A percentile compares a stretch with the other conserved stretches of the same genome.
Evolutionary conservation across 2,888 invertebrate genomes (phyloP).

Genomic region (Onthophagus sagittarius): DNA sequence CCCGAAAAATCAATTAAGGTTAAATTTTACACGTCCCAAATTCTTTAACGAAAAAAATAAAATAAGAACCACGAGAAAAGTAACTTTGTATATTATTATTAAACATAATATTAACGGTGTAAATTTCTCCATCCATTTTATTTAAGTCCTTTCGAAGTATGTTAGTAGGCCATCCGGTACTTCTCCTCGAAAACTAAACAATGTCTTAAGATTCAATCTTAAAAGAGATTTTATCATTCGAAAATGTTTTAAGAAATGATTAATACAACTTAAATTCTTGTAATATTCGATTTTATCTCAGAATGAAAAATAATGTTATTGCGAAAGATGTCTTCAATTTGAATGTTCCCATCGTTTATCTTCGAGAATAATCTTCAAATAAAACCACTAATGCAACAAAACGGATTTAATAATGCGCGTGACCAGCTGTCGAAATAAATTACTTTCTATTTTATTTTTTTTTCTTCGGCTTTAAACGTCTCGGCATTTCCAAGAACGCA

Average conservation of each 20-base stretch:
- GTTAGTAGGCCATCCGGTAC: not conserved
- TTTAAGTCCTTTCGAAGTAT: not conserved
- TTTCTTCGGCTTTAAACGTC: not conserved
- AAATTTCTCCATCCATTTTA: not conserved
- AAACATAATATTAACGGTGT: not conserved
- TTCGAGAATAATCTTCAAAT: not conserved
- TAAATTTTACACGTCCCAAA: not conserved
- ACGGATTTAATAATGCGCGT: not conserved
- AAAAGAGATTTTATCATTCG: not conserved
- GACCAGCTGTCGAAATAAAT: not conserved
- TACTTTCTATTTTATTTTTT: not conserved
- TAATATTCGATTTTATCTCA: not conserved
- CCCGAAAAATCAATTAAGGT: not conserved
- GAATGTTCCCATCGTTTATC: not conserved
- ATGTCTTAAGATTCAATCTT: not conserved
- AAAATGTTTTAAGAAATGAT: not conserved
- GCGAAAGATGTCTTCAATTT: not conserved
- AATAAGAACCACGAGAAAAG: not conserved
- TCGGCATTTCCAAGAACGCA: not conserved
- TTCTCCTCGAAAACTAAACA: not conserved
- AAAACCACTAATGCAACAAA: not conserved
- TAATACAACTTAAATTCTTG: no score
- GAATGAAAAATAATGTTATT: not conserved
- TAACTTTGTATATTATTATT: not conserved
- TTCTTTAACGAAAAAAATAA: no score